Evolutionary conservation across 1,140 invertebrate genomes (phyloP).

Genomic region (Portunus trituberculatus): DNA sequence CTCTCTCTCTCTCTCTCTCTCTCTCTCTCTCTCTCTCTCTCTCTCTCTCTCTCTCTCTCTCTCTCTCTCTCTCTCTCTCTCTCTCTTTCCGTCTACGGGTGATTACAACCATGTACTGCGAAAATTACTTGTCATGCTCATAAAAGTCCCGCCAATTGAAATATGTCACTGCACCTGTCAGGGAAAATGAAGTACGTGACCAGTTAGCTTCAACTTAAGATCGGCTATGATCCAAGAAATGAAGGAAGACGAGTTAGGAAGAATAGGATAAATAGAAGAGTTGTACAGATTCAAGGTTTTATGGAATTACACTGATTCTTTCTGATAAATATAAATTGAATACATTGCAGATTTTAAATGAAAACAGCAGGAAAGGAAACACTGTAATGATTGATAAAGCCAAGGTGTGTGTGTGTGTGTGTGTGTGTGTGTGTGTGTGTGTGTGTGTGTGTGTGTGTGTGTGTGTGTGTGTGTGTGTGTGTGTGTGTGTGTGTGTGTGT

Average conservation of each 20-base stretch:
- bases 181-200: neutral
- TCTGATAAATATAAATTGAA: too few relatives aligned
- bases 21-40: neutral
- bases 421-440: too few relatives aligned
- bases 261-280: neutral
- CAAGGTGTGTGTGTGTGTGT: too few relatives aligned
- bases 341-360: too few relatives aligned
- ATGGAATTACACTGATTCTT: neutral
- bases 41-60: too few relatives aligned
- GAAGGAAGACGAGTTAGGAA: neutral
- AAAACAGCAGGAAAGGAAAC: too few relatives aligned
- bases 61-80: too few relatives aligned
- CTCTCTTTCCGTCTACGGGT: neutral
- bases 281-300: neutral
- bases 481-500: too few relatives aligned
- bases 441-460: too few relatives aligned
- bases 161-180: neutral
- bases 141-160: neutral
- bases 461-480: too few relatives aligned
- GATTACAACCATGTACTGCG: slow-evolving; percentile 11
- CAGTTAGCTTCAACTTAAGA: neutral
- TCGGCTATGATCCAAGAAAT: neutral
- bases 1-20: too few relatives aligned
- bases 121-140: slow-evolving; percentile 4
- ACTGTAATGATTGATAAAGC: too few relatives aligned